phyloP scores from a whole-genome alignment of 2,888 invertebrate species.

The Ochropleura leucogaster region DNA sequence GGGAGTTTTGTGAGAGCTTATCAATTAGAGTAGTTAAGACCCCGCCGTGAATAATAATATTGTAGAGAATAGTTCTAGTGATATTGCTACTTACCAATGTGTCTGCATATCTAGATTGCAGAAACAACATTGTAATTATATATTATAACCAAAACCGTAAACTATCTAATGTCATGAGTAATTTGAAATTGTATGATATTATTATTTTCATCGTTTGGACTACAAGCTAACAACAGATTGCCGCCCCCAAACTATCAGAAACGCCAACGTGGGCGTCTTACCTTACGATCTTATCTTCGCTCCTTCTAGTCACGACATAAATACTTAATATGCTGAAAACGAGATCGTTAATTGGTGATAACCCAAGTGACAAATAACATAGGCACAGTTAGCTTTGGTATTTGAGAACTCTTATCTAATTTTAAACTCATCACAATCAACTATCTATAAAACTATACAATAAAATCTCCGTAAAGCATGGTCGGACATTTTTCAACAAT shows the following conservation, averaged over 20 bases:
- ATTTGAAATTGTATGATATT: not conserved
- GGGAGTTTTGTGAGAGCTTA: constrained; percentile 47
- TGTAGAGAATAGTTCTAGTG: constrained; percentile 13
- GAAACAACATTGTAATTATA: too few relatives aligned
- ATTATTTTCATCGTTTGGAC: not conserved
- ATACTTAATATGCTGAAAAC: constrained; percentile 14
- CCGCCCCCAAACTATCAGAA: not conserved
- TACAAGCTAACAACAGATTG: not conserved
- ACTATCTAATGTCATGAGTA: not conserved
- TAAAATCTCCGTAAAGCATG: constrained; percentile 69
- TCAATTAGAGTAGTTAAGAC: constrained; percentile 49
- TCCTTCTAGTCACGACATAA: constrained; percentile 23
- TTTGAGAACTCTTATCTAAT: constrained; percentile 23
- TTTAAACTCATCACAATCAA: constrained; percentile 12
- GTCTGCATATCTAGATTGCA: not conserved
- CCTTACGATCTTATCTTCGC: constrained; percentile 2
- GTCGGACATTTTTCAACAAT: constrained; percentile 81
- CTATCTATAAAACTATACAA: constrained; percentile 55
- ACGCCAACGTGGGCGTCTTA: not conserved
- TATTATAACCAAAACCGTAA: not conserved
- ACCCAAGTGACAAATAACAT: not conserved
- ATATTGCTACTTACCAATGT: constrained; percentile 46
- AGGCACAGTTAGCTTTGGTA: not conserved
- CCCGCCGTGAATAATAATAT: constrained; percentile 37
- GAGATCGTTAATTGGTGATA: constrained; percentile 16